Evolutionary conservation across 2,888 invertebrate genomes (phyloP), one percentile per base, ranked within the genome.

Genomic region (Idaea biselata): DNA sequence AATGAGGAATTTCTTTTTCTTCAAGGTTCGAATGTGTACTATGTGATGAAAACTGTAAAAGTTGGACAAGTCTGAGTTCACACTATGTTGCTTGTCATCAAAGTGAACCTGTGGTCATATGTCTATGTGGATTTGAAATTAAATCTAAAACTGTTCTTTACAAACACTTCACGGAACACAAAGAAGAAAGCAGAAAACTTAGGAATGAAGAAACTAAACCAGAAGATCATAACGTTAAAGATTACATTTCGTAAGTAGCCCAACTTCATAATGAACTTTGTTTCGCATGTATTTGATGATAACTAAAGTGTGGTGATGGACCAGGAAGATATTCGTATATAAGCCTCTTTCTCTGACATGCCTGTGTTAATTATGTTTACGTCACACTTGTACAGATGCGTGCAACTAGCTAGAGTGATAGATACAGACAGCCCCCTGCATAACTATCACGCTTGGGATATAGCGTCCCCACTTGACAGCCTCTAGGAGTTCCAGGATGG

Each of bases 141-240:
- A 79, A 79, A 73, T 90, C 91, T 5, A 88, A 89, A 70, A 87
- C 82, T 78, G 82, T 84, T 55, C 81, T 92, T 16, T 91, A 91
- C 72, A 89, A 88, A 72, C 91, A 92, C 76, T 83, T 89, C 16
- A 81, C 87, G 1, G 84, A 87, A 60, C 91, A 92, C 69, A 87
- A 86, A 72, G 64, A 79, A 63, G 85, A 86, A 72, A 83, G 82
- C 69, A 81, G 75, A 60, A 86, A 84, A 75, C 68, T 82, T 63
- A 84, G 77, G 59, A 79, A 74, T 11, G 75, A 76, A 18, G 77
- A 83, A 31, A 75, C 77, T 11, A 72, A 79, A 56, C 77, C 77
- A 56, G 84, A 78, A 62, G 78, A 74, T 64, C 76, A 87, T 33
- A 87, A 88, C 76, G 83, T 89, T 32, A 84, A 82, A 71, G 87